phyloP scores from a whole-genome alignment of 1,140 invertebrate genomes.

The Amyelois transitella region DNA sequence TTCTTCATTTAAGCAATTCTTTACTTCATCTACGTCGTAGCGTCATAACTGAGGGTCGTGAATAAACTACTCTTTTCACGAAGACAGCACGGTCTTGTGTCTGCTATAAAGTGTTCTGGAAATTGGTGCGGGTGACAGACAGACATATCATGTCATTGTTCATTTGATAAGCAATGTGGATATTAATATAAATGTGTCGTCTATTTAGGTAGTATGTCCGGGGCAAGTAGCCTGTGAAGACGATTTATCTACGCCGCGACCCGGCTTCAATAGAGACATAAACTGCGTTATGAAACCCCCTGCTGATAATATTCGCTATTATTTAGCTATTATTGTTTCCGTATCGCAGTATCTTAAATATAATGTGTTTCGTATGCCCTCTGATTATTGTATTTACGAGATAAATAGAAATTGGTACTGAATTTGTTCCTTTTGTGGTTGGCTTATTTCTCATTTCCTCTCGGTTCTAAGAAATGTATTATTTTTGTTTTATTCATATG shows the following conservation, averaged over 20 bases:
- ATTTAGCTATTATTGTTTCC: conserved; percentile 23
- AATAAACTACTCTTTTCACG: no score
- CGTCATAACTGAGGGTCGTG: no score
- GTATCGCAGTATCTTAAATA: conserved; percentile 6
- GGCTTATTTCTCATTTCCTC: background rate
- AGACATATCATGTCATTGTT: no score
- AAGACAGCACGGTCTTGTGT: no score
- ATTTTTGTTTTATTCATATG: background rate
- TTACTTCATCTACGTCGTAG: no score
- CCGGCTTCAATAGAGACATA: conserved; percentile 26
- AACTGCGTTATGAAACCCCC: conserved; percentile 24
- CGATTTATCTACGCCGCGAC: conserved; percentile 17
- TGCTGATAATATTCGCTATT: conserved; percentile 23
- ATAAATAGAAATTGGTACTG: background rate
- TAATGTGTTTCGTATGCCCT: background rate
- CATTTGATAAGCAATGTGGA: no score
- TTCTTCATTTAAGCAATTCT: no score
- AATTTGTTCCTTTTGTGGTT: background rate
- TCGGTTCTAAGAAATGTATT: background rate
- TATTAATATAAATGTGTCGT: no score
- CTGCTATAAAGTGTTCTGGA: no score
- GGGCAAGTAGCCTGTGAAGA: conserved; percentile 8
- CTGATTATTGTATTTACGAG: background rate
- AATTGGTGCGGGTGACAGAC: no score
- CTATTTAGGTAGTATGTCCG: no score